Percentiles rank a stretch among this genome's conserved stretches.
Conservation (phyloP, 1,140 invertebrate species). For the Camponotus pennsylvanicus region DNA sequence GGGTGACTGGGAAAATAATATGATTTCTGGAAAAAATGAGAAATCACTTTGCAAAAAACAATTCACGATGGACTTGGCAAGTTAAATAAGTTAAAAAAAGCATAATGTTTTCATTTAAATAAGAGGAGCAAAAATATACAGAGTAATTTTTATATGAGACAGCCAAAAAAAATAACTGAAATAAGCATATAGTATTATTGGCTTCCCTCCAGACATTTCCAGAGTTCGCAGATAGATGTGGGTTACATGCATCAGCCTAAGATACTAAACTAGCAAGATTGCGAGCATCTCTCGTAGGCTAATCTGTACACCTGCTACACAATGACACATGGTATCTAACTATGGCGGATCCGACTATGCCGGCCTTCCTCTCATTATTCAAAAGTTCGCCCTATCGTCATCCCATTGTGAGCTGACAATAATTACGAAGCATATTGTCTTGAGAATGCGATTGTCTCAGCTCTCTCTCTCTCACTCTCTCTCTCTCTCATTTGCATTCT, state of each 20-base stretch:
- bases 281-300: background rate
- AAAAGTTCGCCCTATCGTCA: conserved; percentile 41
- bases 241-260: background rate
- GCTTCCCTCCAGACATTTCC: background rate
- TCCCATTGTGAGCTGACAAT: conserved; percentile 33
- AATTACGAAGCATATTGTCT: conserved; percentile 52
- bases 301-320: conserved; percentile 10
- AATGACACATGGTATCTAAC: conserved; percentile 9
- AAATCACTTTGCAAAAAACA: background rate
- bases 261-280: background rate
- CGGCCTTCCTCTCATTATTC: conserved; percentile 42
- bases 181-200: background rate
- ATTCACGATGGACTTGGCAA: background rate
- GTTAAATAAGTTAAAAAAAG: background rate
- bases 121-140: background rate
- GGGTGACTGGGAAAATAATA: background rate
- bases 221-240: background rate
- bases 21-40: background rate
- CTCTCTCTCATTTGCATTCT: background rate
- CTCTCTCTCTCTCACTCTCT: conserved; percentile 2
- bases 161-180: background rate
- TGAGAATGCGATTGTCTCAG: conserved; percentile 16
- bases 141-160: background rate
- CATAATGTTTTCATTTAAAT: background rate
- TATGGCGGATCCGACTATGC: background rate